Percentiles rank a stretch among this genome's conserved stretches.
phyloP scores from a whole-genome alignment of 2,797 vertebrate species.

The Masticophis lateralis region DNA sequence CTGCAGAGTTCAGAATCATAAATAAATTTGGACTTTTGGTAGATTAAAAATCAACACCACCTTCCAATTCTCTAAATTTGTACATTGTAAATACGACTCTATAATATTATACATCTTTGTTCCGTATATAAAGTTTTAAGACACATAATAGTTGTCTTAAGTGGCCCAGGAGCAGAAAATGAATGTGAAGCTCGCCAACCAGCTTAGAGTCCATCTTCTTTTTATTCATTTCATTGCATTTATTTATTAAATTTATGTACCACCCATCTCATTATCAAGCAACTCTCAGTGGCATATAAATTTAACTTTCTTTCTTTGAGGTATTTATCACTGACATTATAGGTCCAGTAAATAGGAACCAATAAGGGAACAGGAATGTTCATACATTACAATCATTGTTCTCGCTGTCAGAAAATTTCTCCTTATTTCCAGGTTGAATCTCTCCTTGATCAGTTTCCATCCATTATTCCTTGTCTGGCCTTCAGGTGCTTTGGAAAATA shows the following conservation, averaged over 20 bases:
- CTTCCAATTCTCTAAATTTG: not conserved
- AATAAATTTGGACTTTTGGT: not conserved
- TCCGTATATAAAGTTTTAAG: not conserved
- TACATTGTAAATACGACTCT: not conserved
- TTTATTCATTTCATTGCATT: not conserved
- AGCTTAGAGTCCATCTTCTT: not conserved
- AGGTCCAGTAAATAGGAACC: not conserved
- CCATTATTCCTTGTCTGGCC: too few relatives aligned
- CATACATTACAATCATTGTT: too few relatives aligned
- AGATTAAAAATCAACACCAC: not conserved
- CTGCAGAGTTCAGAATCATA: not conserved
- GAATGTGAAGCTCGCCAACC: not conserved
- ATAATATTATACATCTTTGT: not conserved
- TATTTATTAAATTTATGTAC: not conserved
- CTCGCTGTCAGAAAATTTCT: too few relatives aligned
- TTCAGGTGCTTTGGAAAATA: too few relatives aligned
- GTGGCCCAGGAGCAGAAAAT: not conserved
- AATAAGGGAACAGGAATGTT: not conserved
- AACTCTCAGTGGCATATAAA: not conserved
- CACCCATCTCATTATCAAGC: not conserved
- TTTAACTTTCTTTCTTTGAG: not conserved
- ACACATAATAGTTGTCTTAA: not conserved
- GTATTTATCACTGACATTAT: not conserved
- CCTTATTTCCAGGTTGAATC: too few relatives aligned
- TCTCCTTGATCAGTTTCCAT: too few relatives aligned